A percentile compares a stretch with the other conserved stretches of the same genome.
Conservation (phyloP, 2,888 invertebrate species). For the Trichacis sp. region DNA sequence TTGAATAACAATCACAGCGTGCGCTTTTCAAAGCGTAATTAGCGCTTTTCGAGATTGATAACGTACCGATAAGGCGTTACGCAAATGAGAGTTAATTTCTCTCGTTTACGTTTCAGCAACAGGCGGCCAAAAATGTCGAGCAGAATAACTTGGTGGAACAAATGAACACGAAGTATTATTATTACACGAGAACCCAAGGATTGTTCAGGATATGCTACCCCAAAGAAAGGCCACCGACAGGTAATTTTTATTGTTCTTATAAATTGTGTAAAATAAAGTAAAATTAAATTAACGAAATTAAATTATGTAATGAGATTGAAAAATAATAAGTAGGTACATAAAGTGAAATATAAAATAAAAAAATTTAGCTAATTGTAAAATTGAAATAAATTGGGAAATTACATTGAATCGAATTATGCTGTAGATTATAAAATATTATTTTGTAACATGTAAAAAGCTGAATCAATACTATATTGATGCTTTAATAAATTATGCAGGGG, state of each 20-base stretch:
- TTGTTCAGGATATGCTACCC: slow-evolving; percentile 95
- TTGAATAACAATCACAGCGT: not conserved
- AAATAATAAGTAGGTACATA: no score
- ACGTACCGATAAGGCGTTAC: no score
- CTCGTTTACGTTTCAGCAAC: slow-evolving; percentile 72
- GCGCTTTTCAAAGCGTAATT: not conserved
- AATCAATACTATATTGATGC: no score
- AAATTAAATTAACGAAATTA: no score
- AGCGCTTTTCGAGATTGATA: not conserved
- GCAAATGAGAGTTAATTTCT: slow-evolving; percentile 1
- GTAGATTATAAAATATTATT: no score
- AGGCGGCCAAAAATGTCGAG: slow-evolving; percentile 79
- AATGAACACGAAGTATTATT: slow-evolving; percentile 88
- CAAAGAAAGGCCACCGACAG: slow-evolving; percentile 87
- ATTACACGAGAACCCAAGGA: slow-evolving; percentile 92
- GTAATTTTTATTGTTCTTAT: slow-evolving; percentile 72
- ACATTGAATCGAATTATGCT: no score
- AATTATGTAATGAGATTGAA: no score
- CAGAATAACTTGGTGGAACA: slow-evolving; percentile 80
- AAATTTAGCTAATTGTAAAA: no score
- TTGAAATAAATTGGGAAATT: no score
- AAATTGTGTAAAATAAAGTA: not conserved
- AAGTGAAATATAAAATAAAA: no score
- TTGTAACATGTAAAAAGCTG: no score
- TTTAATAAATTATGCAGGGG: no score